These are phyloP conservation scores for Ichneumon xanthorius DNA, from an alignment of 2,888 invertebrate species.

Conservation along the genomic window DNA sequence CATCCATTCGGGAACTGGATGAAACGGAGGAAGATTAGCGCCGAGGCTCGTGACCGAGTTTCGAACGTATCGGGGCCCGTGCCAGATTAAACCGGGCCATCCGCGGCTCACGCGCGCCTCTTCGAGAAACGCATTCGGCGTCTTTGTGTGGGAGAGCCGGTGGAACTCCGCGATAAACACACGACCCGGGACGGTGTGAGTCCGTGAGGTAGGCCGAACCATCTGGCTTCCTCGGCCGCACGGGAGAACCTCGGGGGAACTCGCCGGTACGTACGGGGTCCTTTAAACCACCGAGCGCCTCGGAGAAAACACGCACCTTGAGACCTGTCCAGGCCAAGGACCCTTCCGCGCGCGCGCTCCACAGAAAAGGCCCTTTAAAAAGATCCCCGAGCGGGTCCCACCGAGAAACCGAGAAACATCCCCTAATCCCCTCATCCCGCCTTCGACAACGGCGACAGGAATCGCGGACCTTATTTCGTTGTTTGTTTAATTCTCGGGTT, in stretches of 20 bases:
- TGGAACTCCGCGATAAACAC: slow-evolving; percentile 49
- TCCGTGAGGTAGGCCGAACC: slow-evolving; percentile 76
- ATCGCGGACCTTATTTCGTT: slow-evolving; percentile 23
- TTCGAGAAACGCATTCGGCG: slow-evolving; percentile 9
- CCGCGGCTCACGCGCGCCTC: slow-evolving; percentile 53
- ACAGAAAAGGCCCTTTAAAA: slow-evolving; percentile 66
- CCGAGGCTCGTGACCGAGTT: slow-evolving; percentile 53
- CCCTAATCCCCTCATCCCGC: slow-evolving; percentile 42
- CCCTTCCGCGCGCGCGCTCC: slow-evolving; percentile 71
- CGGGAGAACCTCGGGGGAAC: slow-evolving; percentile 48
- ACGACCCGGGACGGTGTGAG: slow-evolving; percentile 69
- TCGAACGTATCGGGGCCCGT: slow-evolving; percentile 23
- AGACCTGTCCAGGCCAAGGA: slow-evolving; percentile 81
- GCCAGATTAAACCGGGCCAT: slow-evolving; percentile 47
- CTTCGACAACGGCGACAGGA: slow-evolving; percentile 16
- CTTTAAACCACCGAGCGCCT: slow-evolving; percentile 79
- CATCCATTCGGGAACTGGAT: slow-evolving; percentile 45
- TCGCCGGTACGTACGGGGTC: slow-evolving; percentile 64
- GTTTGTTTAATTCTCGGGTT: slow-evolving; percentile 30
- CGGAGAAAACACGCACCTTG: slow-evolving; percentile 80
- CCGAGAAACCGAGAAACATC: slow-evolving; percentile 44
- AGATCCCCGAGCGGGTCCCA: slow-evolving; percentile 59
- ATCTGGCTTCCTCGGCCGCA: slow-evolving; percentile 73
- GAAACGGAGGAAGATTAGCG: slow-evolving; percentile 38
- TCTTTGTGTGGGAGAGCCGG: slow-evolving; percentile 34